These are phyloP conservation scores for Paguma larvata DNA, from an alignment of 2,797 vertebrate species.

Conservation along the genomic window DNA sequence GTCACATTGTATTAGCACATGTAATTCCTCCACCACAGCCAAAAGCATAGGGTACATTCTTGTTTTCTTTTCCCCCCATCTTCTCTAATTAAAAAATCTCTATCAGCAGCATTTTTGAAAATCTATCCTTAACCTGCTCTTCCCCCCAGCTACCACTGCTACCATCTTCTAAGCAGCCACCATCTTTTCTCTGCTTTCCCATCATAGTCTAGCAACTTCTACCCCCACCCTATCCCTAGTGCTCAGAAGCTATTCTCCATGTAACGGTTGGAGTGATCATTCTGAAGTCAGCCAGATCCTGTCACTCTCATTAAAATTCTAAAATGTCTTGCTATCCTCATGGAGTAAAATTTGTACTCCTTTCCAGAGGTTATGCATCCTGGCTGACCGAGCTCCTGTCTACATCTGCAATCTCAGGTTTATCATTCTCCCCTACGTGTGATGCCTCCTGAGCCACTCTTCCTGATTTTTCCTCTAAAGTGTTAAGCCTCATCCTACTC, in stretches of 20 bases:
- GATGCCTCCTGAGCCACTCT: not conserved
- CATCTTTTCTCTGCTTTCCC: not conserved
- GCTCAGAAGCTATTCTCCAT: not conserved
- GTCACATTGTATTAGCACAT: not conserved
- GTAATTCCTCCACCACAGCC: not conserved
- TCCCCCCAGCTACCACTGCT: not conserved
- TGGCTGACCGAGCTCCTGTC: not conserved
- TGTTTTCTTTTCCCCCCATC: not conserved
- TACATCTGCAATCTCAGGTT: not conserved
- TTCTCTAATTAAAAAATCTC: not conserved
- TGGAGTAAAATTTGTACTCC: not conserved
- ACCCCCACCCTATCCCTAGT: no score
- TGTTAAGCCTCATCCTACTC: not conserved
- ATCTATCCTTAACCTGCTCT: not conserved
- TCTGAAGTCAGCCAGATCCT: not conserved
- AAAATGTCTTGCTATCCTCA: not conserved
- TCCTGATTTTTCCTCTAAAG: not conserved
- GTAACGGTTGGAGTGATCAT: not conserved
- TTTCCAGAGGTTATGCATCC: not conserved
- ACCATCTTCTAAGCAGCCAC: not conserved
- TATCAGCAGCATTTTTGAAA: not conserved
- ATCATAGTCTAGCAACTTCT: not conserved
- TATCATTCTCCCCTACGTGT: not conserved
- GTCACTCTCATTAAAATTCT: not conserved
- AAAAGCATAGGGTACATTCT: not conserved